Conservation (phyloP, 2,797 vertebrate species). For the Cetoscarus ocellatus region DNA sequence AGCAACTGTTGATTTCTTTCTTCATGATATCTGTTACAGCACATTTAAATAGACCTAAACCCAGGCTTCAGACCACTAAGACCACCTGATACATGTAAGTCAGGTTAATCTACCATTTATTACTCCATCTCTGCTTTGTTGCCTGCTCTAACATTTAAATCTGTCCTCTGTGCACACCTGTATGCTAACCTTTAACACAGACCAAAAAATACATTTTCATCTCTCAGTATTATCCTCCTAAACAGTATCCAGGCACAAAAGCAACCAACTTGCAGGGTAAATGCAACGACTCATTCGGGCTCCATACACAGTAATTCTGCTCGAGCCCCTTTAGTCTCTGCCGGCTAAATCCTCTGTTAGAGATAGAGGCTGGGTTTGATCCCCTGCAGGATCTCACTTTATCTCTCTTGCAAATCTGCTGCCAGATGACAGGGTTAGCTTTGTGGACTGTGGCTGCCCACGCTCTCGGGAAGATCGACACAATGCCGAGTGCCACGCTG, state of each 20-base stretch:
- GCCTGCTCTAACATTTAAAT: constrained; percentile 22
- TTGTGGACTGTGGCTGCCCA: constrained; percentile 79
- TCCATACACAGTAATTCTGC: constrained; percentile 79
- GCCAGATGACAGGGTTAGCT: constrained; percentile 82
- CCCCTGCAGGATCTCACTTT: constrained; percentile 82
- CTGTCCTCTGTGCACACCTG: constrained; percentile 11
- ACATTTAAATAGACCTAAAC: too few species aligned
- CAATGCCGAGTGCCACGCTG: constrained; percentile 52
- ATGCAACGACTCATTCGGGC: constrained; percentile 72
- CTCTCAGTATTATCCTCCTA: constrained; percentile 61
- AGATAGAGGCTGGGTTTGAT: constrained; percentile 81
- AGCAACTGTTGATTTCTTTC: neutral
- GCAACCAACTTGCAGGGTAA: constrained; percentile 72
- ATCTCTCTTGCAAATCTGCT: constrained; percentile 87
- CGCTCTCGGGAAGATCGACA: constrained; percentile 71
- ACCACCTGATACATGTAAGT: constrained; percentile 1
- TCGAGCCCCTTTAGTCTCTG: constrained; percentile 77
- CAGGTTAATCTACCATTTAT: constrained; percentile 15
- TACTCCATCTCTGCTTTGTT: constrained; percentile 2
- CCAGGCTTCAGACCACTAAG: neutral
- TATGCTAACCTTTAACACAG: constrained; percentile 51
- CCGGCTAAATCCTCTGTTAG: constrained; percentile 84
- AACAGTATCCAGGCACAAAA: constrained; percentile 69
- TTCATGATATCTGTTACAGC: too few species aligned
- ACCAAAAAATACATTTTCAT: constrained; percentile 61